phyloP scores from a whole-genome alignment of 2,888 invertebrate species.

The Drosophila algonquin region DNA sequence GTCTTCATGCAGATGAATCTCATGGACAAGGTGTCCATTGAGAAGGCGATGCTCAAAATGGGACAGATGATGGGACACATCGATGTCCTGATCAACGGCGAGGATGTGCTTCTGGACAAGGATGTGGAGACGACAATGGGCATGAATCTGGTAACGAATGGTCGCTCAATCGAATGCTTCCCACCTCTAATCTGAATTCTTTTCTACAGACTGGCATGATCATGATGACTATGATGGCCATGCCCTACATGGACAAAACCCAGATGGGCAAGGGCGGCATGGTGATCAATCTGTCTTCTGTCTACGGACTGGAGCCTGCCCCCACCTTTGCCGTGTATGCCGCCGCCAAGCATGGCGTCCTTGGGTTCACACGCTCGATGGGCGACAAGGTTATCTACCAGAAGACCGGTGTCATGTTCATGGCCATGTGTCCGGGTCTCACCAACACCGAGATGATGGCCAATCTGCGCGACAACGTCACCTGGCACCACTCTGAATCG shows the following conservation, averaged over 20 bases:
- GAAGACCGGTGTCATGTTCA: constrained; percentile 80
- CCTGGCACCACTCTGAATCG: constrained; percentile 73
- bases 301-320: constrained; percentile 81
- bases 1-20: constrained; percentile 79
- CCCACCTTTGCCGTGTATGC: constrained; percentile 80
- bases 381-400: constrained; percentile 71
- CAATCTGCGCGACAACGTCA: constrained; percentile 78
- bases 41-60: constrained; percentile 74
- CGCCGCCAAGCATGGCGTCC: constrained; percentile 82
- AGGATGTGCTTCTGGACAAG: constrained; percentile 80
- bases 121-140: constrained; percentile 81
- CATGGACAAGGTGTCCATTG: constrained; percentile 71
- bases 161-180: too few species aligned
- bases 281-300: constrained; percentile 81
- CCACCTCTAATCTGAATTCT: background rate
- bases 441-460: constrained; percentile 80
- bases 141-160: constrained; percentile 78
- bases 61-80: constrained; percentile 70
- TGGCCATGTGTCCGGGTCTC: constrained; percentile 80
- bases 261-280: constrained; percentile 81
- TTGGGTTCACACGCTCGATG: constrained; percentile 82
- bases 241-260: constrained; percentile 81
- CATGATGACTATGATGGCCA: constrained; percentile 74
- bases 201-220: constrained; percentile 76
- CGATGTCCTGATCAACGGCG: constrained; percentile 81